Percentiles rank a stretch among this genome's conserved stretches.
These are phyloP conservation scores for Enteromius fasciolatus DNA, from an alignment of 2,797 vertebrate genomes.

Conservation along the genomic window DNA sequence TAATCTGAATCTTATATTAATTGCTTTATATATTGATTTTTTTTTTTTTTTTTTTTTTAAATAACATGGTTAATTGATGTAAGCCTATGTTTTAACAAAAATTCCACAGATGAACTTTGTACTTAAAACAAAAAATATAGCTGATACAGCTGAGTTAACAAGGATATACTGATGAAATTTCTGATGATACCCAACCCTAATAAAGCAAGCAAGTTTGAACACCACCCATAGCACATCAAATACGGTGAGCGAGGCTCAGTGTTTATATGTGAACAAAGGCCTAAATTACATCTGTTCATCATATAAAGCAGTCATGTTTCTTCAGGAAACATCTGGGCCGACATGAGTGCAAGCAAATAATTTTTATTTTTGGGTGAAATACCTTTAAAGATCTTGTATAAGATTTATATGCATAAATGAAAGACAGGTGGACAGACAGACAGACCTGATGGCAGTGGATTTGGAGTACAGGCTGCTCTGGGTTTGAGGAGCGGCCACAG, in stretches of 20 bases:
- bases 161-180: no score
- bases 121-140: no score
- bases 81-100: no score
- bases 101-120: no score
- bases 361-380: not conserved
- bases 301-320: not conserved
- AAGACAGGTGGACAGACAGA: not conserved
- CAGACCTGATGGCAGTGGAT: slow-evolving; percentile 83
- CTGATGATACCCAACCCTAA: not conserved
- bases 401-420: not conserved
- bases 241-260: no score
- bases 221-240: no score
- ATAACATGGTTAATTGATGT: no score
- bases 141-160: no score
- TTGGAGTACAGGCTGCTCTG: slow-evolving; percentile 89
- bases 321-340: not conserved
- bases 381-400: not conserved
- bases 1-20: no score
- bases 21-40: no score
- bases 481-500: slow-evolving; percentile 61
- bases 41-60: no score
- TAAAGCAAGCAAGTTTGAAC: not conserved
- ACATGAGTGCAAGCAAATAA: not conserved
- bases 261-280: not conserved
- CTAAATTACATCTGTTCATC: not conserved